Conservation (phyloP, 2,888 invertebrate genomes). For the Meiosimyza platycephala region DNA sequence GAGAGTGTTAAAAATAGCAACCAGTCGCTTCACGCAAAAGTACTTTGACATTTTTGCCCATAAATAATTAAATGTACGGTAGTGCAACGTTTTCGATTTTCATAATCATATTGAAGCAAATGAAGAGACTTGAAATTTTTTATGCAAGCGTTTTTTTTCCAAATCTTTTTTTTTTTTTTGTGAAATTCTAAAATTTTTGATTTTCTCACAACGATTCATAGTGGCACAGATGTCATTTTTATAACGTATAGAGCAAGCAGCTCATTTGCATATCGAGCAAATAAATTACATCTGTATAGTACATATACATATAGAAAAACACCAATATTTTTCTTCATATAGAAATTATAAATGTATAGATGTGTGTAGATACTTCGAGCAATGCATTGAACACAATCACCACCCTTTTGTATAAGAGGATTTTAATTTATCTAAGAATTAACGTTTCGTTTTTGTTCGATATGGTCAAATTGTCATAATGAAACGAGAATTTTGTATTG, state of each 20-base stretch:
- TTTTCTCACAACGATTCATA: not conserved
- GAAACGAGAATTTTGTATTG: constrained; percentile 10
- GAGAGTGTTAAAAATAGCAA: constrained; percentile 47
- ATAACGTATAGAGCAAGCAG: constrained; percentile 18
- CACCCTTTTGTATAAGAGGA: constrained; percentile 15
- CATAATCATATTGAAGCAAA: constrained; percentile 5
- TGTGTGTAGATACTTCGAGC: not conserved
- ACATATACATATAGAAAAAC: constrained; percentile 3
- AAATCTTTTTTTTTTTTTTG: not conserved
- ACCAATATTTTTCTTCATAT: not conserved
- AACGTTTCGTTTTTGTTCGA: constrained; percentile 5
- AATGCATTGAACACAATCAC: constrained; percentile 20
- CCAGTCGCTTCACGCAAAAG: constrained; percentile 39
- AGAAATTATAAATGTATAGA: not conserved
- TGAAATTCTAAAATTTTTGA: constrained; percentile 2
- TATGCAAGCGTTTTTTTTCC: not conserved
- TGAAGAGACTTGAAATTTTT: constrained; percentile 11
- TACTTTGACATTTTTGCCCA: constrained; percentile 47
- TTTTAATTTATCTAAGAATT: constrained; percentile 6
- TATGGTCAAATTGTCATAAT: constrained; percentile 27
- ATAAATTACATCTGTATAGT: constrained; percentile 4
- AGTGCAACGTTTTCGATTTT: constrained; percentile 16
- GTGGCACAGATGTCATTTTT: constrained; percentile 24
- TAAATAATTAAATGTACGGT: constrained; percentile 39
- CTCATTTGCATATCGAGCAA: constrained; percentile 32